Base-by-base conservation (phyloP, 1,140 invertebrate species). In the Sarcophaga bullata region DNA sequence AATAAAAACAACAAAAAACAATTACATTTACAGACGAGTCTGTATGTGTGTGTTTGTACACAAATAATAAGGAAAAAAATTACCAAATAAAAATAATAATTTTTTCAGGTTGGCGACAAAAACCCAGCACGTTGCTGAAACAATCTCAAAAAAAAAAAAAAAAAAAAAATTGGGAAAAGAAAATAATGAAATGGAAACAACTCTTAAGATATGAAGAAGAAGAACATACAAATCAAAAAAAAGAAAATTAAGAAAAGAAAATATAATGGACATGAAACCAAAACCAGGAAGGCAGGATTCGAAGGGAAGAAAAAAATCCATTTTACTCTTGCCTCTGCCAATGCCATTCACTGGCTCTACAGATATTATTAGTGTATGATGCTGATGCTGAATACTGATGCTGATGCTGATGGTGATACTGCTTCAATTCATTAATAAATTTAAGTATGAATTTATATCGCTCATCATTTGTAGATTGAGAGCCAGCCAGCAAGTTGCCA, bases 81-180 rank as follows among this genome's bases (percentile, higher is more conserved):
- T 37, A 37, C 1, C 25, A 37, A 37, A 37, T 37, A 37, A 37
- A 85, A 85, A 86, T 68, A 68, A 68, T 68, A 68, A 25, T 68
- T 68, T 68, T 68, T 68, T 68, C 17, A 68, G 62, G 62, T 68
- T 68, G 62, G 62, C 62, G 62, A 68, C 62, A 68, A 68, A 68
- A 68, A 19, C 62, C n/a, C 62, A 68, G 62, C 62, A 68, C 62
- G 62, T 19, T n/a, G n/a, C 62, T 19, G 62, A 19, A 19, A 68
- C 17, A 68, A 68, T 87, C 73, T 49, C 48, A 87, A 87, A 87
- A 87, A 87, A 86, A 87, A 87, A 87, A 87, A 86, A 87, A 87
- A 87, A 87, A 87, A 86, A 87, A 87, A 87, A 87, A 86, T 87
- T 86, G n/a, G n/a, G 86, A 83, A 86, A 86, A 87, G 88, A 87